Conservation (phyloP, 1,140 invertebrate genomes). For the Monochamus saltuarius region DNA sequence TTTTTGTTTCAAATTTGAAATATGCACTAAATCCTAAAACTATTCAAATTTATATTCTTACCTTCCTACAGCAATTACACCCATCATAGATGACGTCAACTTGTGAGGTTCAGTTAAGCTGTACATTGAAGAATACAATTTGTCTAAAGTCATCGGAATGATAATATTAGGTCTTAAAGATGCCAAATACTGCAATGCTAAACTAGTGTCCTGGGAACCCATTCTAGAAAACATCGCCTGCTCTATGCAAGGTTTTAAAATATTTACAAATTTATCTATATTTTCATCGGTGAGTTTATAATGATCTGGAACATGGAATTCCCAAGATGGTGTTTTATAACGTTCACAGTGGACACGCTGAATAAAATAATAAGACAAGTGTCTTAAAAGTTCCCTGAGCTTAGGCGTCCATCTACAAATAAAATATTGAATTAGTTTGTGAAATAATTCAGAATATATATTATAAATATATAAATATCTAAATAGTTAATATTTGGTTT, state of each 20-base stretch:
- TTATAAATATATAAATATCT: too few relatives aligned
- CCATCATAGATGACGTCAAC: constrained; percentile 76
- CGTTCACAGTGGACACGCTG: constrained; percentile 66
- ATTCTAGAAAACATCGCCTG: constrained; percentile 76
- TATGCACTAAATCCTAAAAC: too few relatives aligned
- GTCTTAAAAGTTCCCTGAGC: constrained; percentile 63
- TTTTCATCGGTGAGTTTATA: constrained; percentile 77
- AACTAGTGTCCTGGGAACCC: constrained; percentile 64
- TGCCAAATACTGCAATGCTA: constrained; percentile 74
- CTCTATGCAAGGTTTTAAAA: constrained; percentile 48
- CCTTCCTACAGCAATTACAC: constrained; percentile 69
- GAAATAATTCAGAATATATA: background rate
- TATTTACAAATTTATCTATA: constrained; percentile 80
- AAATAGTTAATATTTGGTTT: too few relatives aligned
- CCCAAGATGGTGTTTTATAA: constrained; percentile 66
- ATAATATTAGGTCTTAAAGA: constrained; percentile 79
- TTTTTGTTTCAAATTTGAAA: too few relatives aligned
- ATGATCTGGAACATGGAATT: constrained; percentile 64
- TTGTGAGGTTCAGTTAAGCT: constrained; percentile 87
- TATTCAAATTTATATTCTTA: constrained; percentile 49
- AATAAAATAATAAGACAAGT: constrained; percentile 62
- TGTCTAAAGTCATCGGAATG: constrained; percentile 80
- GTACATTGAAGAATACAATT: constrained; percentile 75
- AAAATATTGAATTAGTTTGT: constrained; percentile 2
- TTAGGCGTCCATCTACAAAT: constrained; percentile 65